Evolutionary conservation across 2,888 invertebrate genomes (phyloP), one percentile per base, ranked within the genome.

Genomic region (Drosophila picticornis): DNA sequence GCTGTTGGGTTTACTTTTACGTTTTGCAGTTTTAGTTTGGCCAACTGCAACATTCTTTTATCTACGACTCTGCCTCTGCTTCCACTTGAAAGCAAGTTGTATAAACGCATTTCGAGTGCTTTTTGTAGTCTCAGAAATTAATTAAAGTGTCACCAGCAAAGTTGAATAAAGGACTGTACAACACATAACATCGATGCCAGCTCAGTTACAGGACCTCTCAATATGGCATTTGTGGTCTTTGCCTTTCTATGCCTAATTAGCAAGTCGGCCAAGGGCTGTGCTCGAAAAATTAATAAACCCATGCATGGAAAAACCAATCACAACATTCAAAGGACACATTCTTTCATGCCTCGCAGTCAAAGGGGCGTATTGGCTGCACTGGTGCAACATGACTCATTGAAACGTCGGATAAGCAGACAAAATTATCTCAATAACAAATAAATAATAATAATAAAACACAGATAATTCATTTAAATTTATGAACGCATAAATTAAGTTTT

Each of bases 301-400:
- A 78, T 75, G 61, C 60, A 61, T 60, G 64, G 46, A 63, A 69
- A 83, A 84, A 84, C 87, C 89, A 89, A 84, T 84, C 84, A 87
- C 65, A 83, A 84, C 76, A 71, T 72, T 72, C 66, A 57, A 67
- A 70, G 73, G 70, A 62, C 83, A 51, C 32, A 58, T 50, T 27
- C 25, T 59, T 34, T 56, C 27, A 50, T 62, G 50, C 32, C 65
- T 48, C 11, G 40, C 69, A 74, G 64, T n/a, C 43, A 25, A 58
- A 46, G 25, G 72, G 59, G 81, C 58, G 56, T 80, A 59, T 65
- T 56, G 56, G 34, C 7, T 57, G 63, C 11, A 40, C 4, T 4
- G 11, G 16, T 48, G 71, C 58, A 40, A 67, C 32, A 53, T 38
- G 72, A 36, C 62, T 51, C 34, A 48, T 43, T 27, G n/a, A 31